These are phyloP conservation scores for Melanotaenia nigrans DNA, from an alignment of 2,797 vertebrate genomes.

Conservation along the genomic window DNA sequence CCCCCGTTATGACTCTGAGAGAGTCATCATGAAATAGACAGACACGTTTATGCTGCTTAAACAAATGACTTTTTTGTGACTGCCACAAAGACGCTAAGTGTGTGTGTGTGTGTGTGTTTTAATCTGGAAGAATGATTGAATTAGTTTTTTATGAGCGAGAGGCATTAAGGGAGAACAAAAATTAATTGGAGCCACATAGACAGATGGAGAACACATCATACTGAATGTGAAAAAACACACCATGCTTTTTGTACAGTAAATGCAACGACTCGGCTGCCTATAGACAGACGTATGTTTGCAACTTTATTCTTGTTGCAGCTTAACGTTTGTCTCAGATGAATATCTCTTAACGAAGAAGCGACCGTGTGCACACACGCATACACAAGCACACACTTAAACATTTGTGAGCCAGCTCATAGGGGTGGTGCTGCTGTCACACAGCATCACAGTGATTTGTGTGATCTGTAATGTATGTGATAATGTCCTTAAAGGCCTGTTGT, in stretches of 20 bases:
- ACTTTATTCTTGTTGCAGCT: constrained; percentile 3
- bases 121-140: constrained; percentile 49
- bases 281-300: constrained; percentile 14
- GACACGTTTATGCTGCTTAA: constrained; percentile 43
- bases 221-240: not conserved
- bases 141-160: constrained; percentile 48
- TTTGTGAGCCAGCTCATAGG: constrained; percentile 47
- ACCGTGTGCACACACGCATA: constrained; percentile 21
- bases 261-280: not conserved
- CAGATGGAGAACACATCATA: not conserved
- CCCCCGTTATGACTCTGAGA: constrained; percentile 49
- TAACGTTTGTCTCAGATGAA: constrained; percentile 35
- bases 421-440: constrained; percentile 59
- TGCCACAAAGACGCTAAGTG: constrained; percentile 6
- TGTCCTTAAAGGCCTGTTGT: constrained; percentile 61
- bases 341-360: constrained; percentile 25
- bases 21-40: constrained; percentile 57
- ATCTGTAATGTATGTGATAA: constrained; percentile 76
- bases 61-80: constrained; percentile 45
- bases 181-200: constrained; percentile 48
- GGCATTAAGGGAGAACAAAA: constrained; percentile 36
- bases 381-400: constrained; percentile 38
- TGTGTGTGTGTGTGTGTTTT: constrained; percentile 12
- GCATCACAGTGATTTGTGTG: constrained; percentile 70
- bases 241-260: not conserved